Percentiles rank a stretch among this genome's conserved stretches.
Evolutionary conservation across 2,113 vertebrate genomes (phyloP).

Genomic region (Corythaixoides concolor): DNA sequence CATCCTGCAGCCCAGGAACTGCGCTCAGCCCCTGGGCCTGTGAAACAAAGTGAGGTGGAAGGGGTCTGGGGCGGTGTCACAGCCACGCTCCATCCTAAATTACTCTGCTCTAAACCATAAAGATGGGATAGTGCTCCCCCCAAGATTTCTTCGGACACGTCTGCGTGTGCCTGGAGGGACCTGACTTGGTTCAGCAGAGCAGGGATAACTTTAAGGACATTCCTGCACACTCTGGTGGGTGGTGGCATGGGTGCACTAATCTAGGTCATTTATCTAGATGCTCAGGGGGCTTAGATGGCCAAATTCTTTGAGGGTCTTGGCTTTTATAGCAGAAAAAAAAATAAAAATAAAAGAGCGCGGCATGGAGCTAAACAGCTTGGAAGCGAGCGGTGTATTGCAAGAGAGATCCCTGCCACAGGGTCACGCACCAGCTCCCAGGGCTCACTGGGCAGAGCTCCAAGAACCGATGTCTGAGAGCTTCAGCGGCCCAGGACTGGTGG

Average conservation of each 20-base stretch:
- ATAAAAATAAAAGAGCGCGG: rapidly evolving
- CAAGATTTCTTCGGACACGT: neutral
- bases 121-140: neutral
- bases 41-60: rapidly evolving
- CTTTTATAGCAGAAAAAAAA: neutral
- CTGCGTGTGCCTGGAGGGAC: neutral
- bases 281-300: neutral
- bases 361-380: neutral
- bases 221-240: neutral
- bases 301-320: neutral
- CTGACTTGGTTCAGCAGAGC: neutral
- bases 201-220: rapidly evolving
- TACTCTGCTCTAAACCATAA: neutral
- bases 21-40: rapidly evolving
- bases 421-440: neutral
- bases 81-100: neutral
- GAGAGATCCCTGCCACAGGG: neutral
- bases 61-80: neutral
- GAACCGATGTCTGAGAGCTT: neutral
- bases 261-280: rapidly evolving
- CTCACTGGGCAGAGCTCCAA: neutral
- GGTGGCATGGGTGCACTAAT: rapidly evolving
- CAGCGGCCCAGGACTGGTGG: neutral
- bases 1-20: neutral
- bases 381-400: neutral